Evolutionary conservation across 2,888 invertebrate species (phyloP).

Genomic region (Melanchra persicariae): DNA sequence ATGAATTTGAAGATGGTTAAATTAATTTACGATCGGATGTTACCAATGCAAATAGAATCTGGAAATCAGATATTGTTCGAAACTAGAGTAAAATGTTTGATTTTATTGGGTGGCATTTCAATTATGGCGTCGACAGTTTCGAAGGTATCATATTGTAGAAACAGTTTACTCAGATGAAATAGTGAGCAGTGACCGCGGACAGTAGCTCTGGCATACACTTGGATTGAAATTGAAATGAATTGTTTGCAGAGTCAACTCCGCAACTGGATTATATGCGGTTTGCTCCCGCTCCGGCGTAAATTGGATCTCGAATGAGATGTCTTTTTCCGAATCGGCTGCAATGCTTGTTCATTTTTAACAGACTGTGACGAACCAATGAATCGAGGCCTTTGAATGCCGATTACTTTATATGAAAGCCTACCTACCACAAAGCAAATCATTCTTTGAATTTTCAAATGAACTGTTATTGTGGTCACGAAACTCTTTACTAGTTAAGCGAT

Average conservation of each 20-base stretch:
- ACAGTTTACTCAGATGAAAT: constrained; percentile 51
- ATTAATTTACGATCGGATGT: constrained; percentile 37
- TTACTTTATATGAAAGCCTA: constrained; percentile 44
- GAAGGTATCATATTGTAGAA: constrained; percentile 33
- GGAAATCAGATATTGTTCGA: constrained; percentile 16
- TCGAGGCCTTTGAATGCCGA: constrained; percentile 59
- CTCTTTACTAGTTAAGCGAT: neutral
- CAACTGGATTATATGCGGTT: constrained; percentile 82
- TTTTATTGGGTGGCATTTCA: constrained; percentile 38
- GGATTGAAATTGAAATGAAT: constrained; percentile 87
- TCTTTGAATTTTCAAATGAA: constrained; percentile 22
- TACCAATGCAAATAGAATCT: constrained; percentile 40
- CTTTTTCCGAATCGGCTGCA: constrained; percentile 77
- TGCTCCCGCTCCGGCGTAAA: constrained; percentile 78
- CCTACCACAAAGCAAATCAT: constrained; percentile 26
- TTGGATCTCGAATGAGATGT: constrained; percentile 86
- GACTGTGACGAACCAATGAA: constrained; percentile 66
- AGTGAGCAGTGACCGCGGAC: constrained; percentile 66
- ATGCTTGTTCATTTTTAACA: constrained; percentile 71
- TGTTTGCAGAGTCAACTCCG: constrained; percentile 83
- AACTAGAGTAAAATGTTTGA: constrained; percentile 32
- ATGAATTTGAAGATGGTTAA: constrained; percentile 26
- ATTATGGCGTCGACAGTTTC: constrained; percentile 20
- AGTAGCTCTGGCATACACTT: constrained; percentile 74
- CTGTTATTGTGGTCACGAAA: constrained; percentile 1